Base-by-base conservation (phyloP, 2,888 invertebrate species). In the Eupithecia subumbrata region DNA sequence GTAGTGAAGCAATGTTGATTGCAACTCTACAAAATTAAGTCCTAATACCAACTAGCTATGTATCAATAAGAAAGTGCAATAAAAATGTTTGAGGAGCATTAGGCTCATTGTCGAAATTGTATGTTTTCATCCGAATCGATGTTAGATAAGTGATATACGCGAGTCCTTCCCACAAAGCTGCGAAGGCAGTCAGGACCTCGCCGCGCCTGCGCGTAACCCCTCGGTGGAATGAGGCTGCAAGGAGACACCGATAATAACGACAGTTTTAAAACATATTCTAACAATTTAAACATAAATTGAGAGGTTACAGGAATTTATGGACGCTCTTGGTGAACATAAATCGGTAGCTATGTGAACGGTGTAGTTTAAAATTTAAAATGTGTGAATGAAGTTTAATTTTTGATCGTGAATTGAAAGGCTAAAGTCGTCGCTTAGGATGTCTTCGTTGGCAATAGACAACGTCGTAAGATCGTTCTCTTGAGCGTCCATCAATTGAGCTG, bases 131-230 rank as follows among this genome's bases (percentile, higher is more conserved):
- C 12, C 43, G 14, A 72, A 76, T 70, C 69, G 48, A 69, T 76
- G 71, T 25, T 25, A 60, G 60, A 60, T 67, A 52, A 74, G 69
- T 69, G 69, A 71, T 71, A 68, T 63, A 73, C 60, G 69, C 8
- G 64, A 69, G 68, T 77, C 71, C 30, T 63, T 52, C 25, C 25
- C 25, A 60, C 68, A 71, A 71, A 73, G 70, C 56, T 73, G 43
- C 34, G 71, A 74, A 74, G 71, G 69, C 48, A 56, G 67, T 70
- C 18, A 77, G 78, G 79, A 78, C 72, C 75, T 69, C 43, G 30
- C 78, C 64, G 60, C 79, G 79, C 79, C 75, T 71, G 78, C 79
- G 76, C 73, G 56, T 30, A 40, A 11, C 68, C 48, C 12, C n/a
- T 22, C 52, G 37, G 43, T 71, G 71, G 74, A 52, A 64, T 75